Conservation (phyloP, 2,113 vertebrate species). For the Panthera leo region DNA sequence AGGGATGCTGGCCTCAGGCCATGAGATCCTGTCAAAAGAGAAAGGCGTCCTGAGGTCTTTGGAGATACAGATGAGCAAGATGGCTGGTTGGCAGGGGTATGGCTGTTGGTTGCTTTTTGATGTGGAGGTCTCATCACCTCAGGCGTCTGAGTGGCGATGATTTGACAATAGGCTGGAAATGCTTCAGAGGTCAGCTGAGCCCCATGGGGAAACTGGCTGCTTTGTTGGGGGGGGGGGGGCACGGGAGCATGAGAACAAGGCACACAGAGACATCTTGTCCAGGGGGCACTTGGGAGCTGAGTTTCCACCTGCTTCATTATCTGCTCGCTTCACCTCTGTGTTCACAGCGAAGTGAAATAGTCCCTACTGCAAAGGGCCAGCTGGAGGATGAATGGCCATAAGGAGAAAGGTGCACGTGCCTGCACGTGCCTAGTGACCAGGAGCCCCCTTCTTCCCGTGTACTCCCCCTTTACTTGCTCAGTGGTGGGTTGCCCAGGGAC, state of each 20-base stretch:
- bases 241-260: not conserved
- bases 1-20: not conserved
- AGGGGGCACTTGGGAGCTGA: not conserved
- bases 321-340: rapidly evolving
- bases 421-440: not conserved
- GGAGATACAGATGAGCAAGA: not conserved
- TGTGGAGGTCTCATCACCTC: not conserved
- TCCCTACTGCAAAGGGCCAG: rapidly evolving
- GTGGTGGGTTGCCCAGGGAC: not conserved
- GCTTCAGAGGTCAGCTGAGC: not conserved
- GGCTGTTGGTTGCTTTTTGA: not conserved
- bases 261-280: rapidly evolving
- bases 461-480: not conserved
- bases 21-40: not conserved
- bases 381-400: not conserved
- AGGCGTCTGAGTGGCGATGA: not conserved
- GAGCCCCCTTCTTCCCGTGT: not conserved
- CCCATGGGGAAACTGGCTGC: not conserved
- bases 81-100: not conserved
- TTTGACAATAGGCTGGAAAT: not conserved
- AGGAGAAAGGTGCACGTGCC: not conserved
- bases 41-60: not conserved
- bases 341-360: not conserved
- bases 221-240: not conserved
- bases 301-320: not conserved